These are phyloP conservation scores for Punctoribates punctum DNA, from an alignment of 2,888 invertebrate genomes.

Conservation along the genomic window DNA sequence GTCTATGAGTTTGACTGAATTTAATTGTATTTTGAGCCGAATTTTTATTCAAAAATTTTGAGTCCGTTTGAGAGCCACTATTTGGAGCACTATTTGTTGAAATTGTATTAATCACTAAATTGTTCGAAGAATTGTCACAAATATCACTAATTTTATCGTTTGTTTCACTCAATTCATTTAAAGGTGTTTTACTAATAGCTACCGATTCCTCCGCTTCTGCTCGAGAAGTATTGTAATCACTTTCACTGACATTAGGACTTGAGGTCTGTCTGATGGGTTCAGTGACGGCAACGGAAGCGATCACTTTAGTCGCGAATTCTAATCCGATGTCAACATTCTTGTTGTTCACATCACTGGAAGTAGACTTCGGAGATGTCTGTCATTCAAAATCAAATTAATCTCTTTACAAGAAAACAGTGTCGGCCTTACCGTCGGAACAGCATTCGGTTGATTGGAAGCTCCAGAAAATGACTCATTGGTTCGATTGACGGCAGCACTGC, in stretches of 20 bases:
- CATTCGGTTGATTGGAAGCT: slow-evolving; percentile 11
- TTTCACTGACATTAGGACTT: not conserved
- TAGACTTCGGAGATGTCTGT: not conserved
- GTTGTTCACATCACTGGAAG: not conserved
- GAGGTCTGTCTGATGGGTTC: not conserved
- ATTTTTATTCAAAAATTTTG: not conserved
- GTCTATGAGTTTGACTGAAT: not conserved
- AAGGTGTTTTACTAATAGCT: slow-evolving; percentile 14
- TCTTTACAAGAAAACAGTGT: not conserved
- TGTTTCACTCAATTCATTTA: slow-evolving; percentile 25
- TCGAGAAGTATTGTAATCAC: not conserved
- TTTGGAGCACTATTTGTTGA: slow-evolving; percentile 23
- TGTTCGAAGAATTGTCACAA: slow-evolving; percentile 6
- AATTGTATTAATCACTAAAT: slow-evolving; percentile 12
- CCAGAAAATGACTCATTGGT: slow-evolving; percentile 9
- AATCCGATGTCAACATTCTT: not conserved
- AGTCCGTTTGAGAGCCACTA: slow-evolving; percentile 1
- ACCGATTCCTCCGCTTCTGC: not conserved
- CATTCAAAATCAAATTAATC: not conserved
- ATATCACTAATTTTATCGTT: slow-evolving; percentile 27
- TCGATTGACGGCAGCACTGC: no score
- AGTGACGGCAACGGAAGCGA: no score
- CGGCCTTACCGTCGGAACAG: not conserved
- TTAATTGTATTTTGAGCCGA: slow-evolving; percentile 19
- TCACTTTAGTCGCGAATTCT: not conserved